Evolutionary conservation across 2,888 invertebrate species (phyloP).

Genomic region (Troglohyphantes excavatus): DNA sequence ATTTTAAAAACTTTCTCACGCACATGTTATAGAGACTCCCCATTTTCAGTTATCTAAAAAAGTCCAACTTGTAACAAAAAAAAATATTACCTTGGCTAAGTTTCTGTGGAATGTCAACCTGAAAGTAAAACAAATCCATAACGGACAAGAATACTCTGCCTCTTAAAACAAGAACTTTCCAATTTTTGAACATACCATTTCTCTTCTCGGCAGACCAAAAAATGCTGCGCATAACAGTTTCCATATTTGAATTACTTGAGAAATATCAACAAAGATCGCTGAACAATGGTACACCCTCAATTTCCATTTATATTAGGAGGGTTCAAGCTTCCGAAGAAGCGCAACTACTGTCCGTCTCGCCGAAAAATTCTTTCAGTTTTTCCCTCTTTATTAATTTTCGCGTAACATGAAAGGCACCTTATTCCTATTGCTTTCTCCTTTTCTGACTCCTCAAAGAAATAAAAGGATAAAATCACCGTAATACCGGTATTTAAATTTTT

Average conservation of each 20-base stretch:
- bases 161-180: slow-evolving; percentile 12
- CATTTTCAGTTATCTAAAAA: too few relatives aligned
- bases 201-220: slow-evolving; percentile 5
- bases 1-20: too few relatives aligned
- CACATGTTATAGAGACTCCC: too few relatives aligned
- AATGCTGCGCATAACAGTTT: slow-evolving; percentile 57
- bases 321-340: slow-evolving; percentile 43
- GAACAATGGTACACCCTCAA: slow-evolving; percentile 39
- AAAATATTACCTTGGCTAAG: too few relatives aligned
- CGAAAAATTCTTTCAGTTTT: slow-evolving; percentile 31
- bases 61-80: too few relatives aligned
- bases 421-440: slow-evolving; percentile 21
- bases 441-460: slow-evolving; percentile 42
- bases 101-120: too few relatives aligned
- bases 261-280: slow-evolving; percentile 71
- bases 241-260: slow-evolving; percentile 50
- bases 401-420: slow-evolving; percentile 15
- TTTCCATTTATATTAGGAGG: slow-evolving; percentile 75
- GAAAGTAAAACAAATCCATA: too few relatives aligned
- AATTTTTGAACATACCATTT: slow-evolving; percentile 24
- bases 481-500: slow-evolving; percentile 75
- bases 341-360: slow-evolving; percentile 20
- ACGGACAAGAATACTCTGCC: not conserved
- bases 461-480: slow-evolving; percentile 68
- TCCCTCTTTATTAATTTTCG: slow-evolving; percentile 66